phyloP scores from a whole-genome alignment of 2,888 invertebrate species.

The Protodeltote pygarga region DNA sequence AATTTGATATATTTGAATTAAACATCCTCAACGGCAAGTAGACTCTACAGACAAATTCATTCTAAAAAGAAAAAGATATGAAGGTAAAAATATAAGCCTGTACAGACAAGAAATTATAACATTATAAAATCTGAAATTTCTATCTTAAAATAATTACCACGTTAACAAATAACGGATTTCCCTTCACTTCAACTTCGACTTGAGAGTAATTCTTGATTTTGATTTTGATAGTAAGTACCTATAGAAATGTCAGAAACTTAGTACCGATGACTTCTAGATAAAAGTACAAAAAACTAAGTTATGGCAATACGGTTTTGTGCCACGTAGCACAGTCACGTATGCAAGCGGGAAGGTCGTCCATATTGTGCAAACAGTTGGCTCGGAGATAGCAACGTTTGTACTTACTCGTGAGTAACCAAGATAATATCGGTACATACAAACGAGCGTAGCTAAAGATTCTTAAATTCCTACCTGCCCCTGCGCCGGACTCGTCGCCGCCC shows the following conservation, averaged over 20 bases:
- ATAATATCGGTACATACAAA: slow-evolving; percentile 65
- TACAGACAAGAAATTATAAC: no score
- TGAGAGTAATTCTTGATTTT: no score
- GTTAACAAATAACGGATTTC: no score
- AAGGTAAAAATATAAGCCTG: neutral
- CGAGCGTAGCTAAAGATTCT: slow-evolving; percentile 56
- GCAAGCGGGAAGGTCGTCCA: slow-evolving; percentile 66
- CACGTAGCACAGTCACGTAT: slow-evolving; percentile 70
- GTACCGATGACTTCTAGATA: slow-evolving; percentile 43
- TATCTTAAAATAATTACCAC: no score
- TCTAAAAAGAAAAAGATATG: neutral
- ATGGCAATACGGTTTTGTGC: slow-evolving; percentile 50
- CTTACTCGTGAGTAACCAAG: slow-evolving; percentile 69
- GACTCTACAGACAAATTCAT: no score
- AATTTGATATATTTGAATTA: neutral
- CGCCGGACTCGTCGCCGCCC: slow-evolving; percentile 65
- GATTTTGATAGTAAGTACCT: no score
- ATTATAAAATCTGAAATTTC: no score
- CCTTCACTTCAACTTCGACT: no score
- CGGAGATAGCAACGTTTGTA: slow-evolving; percentile 77
- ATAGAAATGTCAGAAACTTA: slow-evolving; percentile 35
- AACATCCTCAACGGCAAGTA: no score
- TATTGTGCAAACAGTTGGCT: slow-evolving; percentile 78
- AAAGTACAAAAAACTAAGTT: slow-evolving; percentile 51
- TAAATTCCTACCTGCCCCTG: slow-evolving; percentile 70